phyloP scores from a whole-genome alignment of 2,888 invertebrate genomes.

The Meiosimyza decipiens region DNA sequence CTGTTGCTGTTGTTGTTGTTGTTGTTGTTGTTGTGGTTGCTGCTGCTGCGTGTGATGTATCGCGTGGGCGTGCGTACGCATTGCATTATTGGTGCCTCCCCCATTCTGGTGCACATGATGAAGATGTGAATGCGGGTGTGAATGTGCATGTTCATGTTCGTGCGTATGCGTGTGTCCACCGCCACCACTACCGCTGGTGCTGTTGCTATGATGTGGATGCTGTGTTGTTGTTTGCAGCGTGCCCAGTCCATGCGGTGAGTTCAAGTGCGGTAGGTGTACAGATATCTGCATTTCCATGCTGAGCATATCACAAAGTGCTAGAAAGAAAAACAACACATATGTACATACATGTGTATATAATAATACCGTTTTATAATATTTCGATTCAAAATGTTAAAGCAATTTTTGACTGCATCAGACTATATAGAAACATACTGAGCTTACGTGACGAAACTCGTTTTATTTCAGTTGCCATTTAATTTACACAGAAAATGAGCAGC shows the following conservation, averaged over 20 bases:
- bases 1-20: constrained; percentile 17
- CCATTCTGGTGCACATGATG: constrained; percentile 19
- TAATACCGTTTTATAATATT: too few species aligned
- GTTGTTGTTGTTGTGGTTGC: constrained; percentile 4
- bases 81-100: not conserved
- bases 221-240: constrained; percentile 23
- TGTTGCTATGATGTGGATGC: not conserved
- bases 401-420: too few species aligned
- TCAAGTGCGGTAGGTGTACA: constrained; percentile 25
- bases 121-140: constrained; percentile 11
- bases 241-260: constrained; percentile 9
- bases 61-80: too few species aligned
- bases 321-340: not conserved
- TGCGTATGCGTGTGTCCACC: constrained; percentile 18
- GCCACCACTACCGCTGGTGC: not conserved
- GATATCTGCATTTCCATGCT: constrained; percentile 45
- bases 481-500: too few species aligned
- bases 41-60: not conserved
- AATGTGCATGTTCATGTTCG: constrained; percentile 11
- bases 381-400: too few species aligned
- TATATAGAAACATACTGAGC: too few species aligned
- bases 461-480: too few species aligned
- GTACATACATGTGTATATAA: too few species aligned
- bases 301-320: constrained; percentile 40
- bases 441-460: too few species aligned